These are phyloP conservation scores for Porites australiensis DNA, from an alignment of 64 coral and sea anemone species.

Conservation along the genomic window DNA sequence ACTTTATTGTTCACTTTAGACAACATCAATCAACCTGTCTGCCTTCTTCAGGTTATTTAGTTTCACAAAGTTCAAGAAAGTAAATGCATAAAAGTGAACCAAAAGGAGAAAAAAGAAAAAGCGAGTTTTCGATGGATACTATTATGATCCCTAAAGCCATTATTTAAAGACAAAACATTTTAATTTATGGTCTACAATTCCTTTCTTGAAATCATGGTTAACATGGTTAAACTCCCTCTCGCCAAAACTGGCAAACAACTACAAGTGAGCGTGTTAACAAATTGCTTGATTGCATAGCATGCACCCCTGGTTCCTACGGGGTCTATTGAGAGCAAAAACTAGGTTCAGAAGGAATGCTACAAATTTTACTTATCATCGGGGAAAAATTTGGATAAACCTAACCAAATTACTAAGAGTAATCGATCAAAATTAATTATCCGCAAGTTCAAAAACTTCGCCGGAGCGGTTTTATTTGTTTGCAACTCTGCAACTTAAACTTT, in stretches of 20 bases:
- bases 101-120: too few species aligned
- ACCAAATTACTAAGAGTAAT: neutral
- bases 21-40: slow-evolving; percentile 24
- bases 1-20: neutral
- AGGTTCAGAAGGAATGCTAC: neutral
- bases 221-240: too few species aligned
- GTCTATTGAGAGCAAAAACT: neutral
- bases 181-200: too few species aligned
- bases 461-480: neutral
- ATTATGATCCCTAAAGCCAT: too few species aligned
- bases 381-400: neutral
- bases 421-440: neutral
- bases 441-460: neutral
- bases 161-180: too few species aligned
- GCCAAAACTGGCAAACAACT: too few species aligned
- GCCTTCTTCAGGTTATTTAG: neutral
- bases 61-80: neutral
- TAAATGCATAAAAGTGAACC: neutral
- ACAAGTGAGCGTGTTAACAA: too few species aligned
- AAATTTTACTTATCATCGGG: neutral
- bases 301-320: too few species aligned
- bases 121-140: too few species aligned
- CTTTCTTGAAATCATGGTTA: too few species aligned
- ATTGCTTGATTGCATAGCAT: too few species aligned
- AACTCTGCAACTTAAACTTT: too few species aligned